phyloP scores from a whole-genome alignment of 1,140 invertebrate species.

The Drosophila kohkoa region DNA sequence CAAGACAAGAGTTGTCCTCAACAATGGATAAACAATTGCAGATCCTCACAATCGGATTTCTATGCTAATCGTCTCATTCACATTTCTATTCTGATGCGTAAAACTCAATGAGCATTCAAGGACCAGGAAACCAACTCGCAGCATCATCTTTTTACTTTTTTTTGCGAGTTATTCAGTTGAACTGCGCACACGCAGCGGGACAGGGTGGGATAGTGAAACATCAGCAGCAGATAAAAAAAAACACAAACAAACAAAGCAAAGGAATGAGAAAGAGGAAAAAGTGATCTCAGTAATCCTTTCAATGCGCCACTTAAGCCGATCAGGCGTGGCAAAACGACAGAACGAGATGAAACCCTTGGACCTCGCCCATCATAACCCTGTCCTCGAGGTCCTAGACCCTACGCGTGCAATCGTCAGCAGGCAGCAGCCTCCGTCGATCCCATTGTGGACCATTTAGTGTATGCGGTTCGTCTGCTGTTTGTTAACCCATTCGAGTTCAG shows the following conservation, averaged over 20 bases:
- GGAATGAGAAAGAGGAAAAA: conserved; percentile 23
- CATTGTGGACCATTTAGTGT: conserved; percentile 74
- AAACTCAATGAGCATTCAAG: conserved; percentile 77
- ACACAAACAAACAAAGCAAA: conserved; percentile 31
- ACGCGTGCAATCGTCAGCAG: conserved; percentile 45
- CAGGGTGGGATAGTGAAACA: conserved; percentile 14
- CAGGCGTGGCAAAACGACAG: conserved; percentile 53
- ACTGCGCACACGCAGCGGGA: conserved; percentile 35
- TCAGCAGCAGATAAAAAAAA: conserved; percentile 17
- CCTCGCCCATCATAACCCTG: conserved; percentile 25
- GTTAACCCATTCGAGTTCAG: conserved; percentile 74
- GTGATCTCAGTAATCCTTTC: conserved; percentile 78
- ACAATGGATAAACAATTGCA: conserved; percentile 64
- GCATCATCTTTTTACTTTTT: conserved; percentile 11
- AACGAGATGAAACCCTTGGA: conserved; percentile 42
- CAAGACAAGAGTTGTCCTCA: conserved; percentile 26
- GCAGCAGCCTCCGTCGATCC: conserved; percentile 41
- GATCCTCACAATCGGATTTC: conserved; percentile 74
- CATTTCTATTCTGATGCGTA: conserved; percentile 53
- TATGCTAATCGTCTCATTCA: conserved; percentile 68
- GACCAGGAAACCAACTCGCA: conserved; percentile 26
- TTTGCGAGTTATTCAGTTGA: background rate
- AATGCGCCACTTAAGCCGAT: conserved; percentile 83
- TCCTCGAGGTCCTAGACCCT: conserved; percentile 39
- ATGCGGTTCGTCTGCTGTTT: conserved; percentile 65